Conservation (phyloP, 2,888 invertebrate genomes). For the Eristalis intricaria region DNA sequence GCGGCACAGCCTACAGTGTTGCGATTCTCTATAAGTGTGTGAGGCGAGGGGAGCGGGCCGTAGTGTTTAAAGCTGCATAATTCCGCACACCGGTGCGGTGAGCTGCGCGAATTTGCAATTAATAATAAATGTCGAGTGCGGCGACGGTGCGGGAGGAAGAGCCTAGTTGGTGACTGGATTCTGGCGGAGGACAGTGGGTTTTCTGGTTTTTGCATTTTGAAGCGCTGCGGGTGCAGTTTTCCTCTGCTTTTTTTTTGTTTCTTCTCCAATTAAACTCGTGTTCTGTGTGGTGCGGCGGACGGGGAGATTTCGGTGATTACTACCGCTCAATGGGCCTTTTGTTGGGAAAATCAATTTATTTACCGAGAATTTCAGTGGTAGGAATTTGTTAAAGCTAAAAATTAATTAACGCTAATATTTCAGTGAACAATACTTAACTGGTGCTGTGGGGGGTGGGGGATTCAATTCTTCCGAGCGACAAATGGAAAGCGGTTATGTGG, state of each 20-base stretch:
- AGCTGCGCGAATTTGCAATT: slow-evolving; percentile 57
- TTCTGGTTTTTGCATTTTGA: slow-evolving; percentile 2
- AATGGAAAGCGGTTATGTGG: background rate
- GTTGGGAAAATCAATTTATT: slow-evolving; percentile 56
- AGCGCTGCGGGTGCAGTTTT: background rate
- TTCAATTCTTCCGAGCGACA: background rate
- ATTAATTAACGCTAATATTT: slow-evolving; percentile 65
- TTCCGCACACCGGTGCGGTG: slow-evolving; percentile 10
- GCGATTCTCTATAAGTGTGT: background rate
- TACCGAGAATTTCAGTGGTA: slow-evolving; percentile 12
- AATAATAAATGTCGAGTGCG: slow-evolving; percentile 37
- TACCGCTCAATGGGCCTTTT: slow-evolving; percentile 36
- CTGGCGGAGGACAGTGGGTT: background rate
- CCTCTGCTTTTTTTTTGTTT: background rate
- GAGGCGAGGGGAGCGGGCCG: background rate
- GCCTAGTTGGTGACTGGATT: slow-evolving; percentile 32
- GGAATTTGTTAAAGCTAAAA: slow-evolving; percentile 37
- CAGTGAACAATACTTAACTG: background rate
- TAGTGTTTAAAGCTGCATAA: background rate
- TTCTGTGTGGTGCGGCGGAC: background rate
- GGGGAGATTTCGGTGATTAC: slow-evolving; percentile 18
- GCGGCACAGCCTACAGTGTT: background rate
- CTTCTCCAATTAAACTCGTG: background rate
- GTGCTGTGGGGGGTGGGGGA: background rate
- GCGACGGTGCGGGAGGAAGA: slow-evolving; percentile 27